These are phyloP conservation scores for Calosoma granatense DNA, from an alignment of 1,140 invertebrate genomes.

Conservation along the genomic window DNA sequence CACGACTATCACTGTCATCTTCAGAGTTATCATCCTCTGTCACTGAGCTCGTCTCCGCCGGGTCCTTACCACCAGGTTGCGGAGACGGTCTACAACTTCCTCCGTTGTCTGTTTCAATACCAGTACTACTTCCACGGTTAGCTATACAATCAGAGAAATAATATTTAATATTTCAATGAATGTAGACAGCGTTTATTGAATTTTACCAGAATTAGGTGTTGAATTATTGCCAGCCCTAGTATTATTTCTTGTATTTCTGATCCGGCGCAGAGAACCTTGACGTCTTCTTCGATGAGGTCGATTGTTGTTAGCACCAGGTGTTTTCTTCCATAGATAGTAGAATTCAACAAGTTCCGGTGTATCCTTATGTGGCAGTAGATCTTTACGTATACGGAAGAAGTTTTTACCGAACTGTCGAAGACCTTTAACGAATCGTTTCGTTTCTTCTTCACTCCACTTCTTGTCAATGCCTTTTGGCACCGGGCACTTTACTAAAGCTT, in stretches of 20 bases:
- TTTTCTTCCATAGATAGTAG: conserved; percentile 99
- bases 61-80: conserved; percentile 41
- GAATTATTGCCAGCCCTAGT: conserved; percentile 42
- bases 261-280: conserved; percentile 79
- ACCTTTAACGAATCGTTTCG: conserved; percentile 96
- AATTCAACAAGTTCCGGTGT: conserved; percentile 95
- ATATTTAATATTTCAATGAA: background rate
- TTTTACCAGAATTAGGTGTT: conserved; percentile 34
- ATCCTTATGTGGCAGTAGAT: conserved; percentile 91
- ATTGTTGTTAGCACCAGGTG: conserved; percentile 93
- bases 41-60: conserved; percentile 75
- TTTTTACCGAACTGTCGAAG: conserved; percentile 97
- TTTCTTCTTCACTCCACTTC: conserved; percentile 96
- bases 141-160: conserved; percentile 13
- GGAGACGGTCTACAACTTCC: conserved; percentile 45
- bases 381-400: conserved; percentile 95
- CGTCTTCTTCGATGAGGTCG: conserved; percentile 80
- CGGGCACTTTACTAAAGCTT: conserved; percentile 93
- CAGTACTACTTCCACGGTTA: conserved; percentile 39
- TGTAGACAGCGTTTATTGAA: conserved; percentile 27
- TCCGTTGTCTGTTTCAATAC: conserved; percentile 48
- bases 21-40: conserved; percentile 87
- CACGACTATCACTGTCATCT: conserved; percentile 84
- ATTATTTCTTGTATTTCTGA: conserved; percentile 71
- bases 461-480: conserved; percentile 94